phyloP scores from a whole-genome alignment of 2,113 vertebrate genomes.

The Crotophaga sulcirostris region DNA sequence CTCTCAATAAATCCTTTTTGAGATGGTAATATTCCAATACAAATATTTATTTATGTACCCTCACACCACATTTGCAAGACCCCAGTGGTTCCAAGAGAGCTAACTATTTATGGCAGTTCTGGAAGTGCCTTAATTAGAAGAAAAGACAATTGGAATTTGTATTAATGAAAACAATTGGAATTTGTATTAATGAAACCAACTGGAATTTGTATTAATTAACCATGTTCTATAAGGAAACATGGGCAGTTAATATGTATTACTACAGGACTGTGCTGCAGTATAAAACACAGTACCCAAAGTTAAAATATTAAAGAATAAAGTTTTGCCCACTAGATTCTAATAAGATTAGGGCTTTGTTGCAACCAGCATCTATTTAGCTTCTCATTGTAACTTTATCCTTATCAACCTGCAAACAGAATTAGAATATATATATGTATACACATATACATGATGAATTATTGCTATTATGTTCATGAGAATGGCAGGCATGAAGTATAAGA shows the following conservation, averaged over 20 bases:
- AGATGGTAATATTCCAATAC: not conserved
- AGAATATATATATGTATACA: not conserved
- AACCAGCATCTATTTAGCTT: not conserved
- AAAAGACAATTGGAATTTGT: not conserved
- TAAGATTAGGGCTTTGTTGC: not conserved
- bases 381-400: not conserved
- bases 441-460: conserved; percentile 27
- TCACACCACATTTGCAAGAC: not conserved
- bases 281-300: not conserved
- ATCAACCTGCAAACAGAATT: not conserved
- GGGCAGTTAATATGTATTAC: not conserved
- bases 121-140: not conserved
- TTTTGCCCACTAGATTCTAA: not conserved
- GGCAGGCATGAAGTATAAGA: conserved; percentile 19
- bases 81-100: not conserved
- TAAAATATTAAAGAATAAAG: not conserved
- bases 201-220: not conserved
- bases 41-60: not conserved
- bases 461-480: conserved; percentile 7
- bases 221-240: not conserved
- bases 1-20: not conserved
- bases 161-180: too few relatives aligned
- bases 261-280: not conserved
- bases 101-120: not conserved
- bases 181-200: not conserved